Evolutionary conservation across 2,113 vertebrate species (phyloP), one percentile per base, ranked within the genome.

Genomic region (Phaetusa simplex): DNA sequence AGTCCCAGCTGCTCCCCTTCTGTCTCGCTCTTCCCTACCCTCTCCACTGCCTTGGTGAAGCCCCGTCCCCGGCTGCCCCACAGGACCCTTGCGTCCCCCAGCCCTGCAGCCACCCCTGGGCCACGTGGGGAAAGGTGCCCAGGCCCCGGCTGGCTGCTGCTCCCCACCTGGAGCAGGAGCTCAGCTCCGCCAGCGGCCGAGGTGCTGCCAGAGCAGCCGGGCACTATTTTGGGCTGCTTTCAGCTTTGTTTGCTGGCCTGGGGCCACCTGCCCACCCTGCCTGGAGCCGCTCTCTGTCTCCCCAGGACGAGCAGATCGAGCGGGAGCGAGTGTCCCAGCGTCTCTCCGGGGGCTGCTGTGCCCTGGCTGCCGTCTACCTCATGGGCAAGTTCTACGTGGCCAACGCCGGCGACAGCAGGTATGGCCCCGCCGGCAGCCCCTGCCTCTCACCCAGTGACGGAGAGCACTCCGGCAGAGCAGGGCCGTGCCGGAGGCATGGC

Each of bases 361-460:
- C 99, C 42, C 98, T 99, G 97, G 98, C 98, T 84, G 99, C 98
- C 26, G 64, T 99, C 80, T 98, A 99, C 96, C 94, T 99, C 90
- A 98, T 99, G 98, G 99, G 99, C 90, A 99, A 99, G 96, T 98
- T 99, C 95, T 99, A 99, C 9, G 98, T 99, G 88, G 99, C 99
- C 94, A 99, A 99, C 29, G 99, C 99, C 11, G 99, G 99, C 6
- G 99, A 99, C 94, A 99, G 99, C 98, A 99, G 99, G 99, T 99
- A 98, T 58, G 76, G 87, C 69, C 23, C 71, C 2, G 1, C 34
- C 8, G 38, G 86, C 23, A 52, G 64, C 55, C 42, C 67, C 50
- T 4, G 1, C 26, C 30, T 49, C n/a, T 14, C 3, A 1, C 55
- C 21, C 3, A 0, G 21, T 7, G 10, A 2, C 3, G 0, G 4